Evolutionary conservation across 2,797 vertebrate species (phyloP).

Genomic region (Gambusia yucatana): DNA sequence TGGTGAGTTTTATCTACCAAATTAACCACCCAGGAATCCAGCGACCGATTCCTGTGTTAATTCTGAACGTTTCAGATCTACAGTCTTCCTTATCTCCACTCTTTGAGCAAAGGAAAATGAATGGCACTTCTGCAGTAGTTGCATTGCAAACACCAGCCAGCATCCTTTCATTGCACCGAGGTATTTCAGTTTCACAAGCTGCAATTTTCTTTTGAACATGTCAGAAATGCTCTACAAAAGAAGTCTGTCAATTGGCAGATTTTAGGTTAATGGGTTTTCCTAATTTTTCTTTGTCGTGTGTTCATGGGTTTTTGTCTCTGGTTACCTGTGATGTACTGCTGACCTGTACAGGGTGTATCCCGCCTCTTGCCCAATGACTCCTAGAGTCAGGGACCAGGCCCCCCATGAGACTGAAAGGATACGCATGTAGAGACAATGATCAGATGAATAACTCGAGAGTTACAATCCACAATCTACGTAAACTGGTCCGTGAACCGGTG

Average conservation of each 20-base stretch:
- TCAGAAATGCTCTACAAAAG: neutral
- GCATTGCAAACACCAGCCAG: neutral
- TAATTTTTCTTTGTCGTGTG: no score
- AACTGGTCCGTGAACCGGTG: neutral
- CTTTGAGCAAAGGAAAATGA: neutral
- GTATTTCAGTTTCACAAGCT: neutral
- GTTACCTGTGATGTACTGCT: no score
- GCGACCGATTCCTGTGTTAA: neutral
- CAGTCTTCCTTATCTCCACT: neutral
- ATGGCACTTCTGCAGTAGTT: neutral
- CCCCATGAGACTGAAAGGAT: no score
- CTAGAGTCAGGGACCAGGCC: no score
- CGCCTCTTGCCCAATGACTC: no score
- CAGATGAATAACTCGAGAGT: no score
- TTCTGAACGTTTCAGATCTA: neutral
- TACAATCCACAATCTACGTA: neutral
- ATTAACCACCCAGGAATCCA: no score
- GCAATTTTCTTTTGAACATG: neutral
- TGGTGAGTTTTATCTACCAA: no score
- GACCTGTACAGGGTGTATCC: no score
- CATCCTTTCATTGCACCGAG: neutral
- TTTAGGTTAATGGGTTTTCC: no score
- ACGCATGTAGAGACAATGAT: no score
- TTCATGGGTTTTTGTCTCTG: no score
- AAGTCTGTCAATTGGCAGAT: neutral